Conservation (phyloP, 1,140 invertebrate species). For the Bursaphelenchus mucronatus region DNA sequence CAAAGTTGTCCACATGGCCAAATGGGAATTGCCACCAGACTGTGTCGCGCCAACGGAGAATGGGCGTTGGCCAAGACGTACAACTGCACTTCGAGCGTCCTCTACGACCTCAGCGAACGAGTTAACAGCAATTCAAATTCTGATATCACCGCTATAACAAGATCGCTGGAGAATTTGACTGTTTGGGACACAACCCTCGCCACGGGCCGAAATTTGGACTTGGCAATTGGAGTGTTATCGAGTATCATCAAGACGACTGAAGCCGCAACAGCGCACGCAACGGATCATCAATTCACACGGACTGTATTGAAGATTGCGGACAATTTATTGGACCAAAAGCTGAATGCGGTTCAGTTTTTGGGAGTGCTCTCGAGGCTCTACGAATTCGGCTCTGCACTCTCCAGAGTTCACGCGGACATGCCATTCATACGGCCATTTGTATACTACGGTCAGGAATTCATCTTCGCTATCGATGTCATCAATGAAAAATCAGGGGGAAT, state of each 20-base stretch:
- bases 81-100: slow-evolving; percentile 51
- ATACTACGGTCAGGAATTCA: slow-evolving; percentile 27
- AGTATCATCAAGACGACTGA: slow-evolving; percentile 6
- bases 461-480: neutral
- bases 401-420: slow-evolving; percentile 24
- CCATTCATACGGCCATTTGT: slow-evolving; percentile 37
- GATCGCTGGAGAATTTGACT: slow-evolving; percentile 25
- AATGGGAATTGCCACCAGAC: slow-evolving; percentile 53
- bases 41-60: slow-evolving; percentile 33
- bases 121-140: slow-evolving; percentile 16
- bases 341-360: slow-evolving; percentile 34
- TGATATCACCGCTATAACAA: slow-evolving; percentile 18
- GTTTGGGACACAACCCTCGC: neutral
- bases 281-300: slow-evolving; percentile 34
- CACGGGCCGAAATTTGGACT: slow-evolving; percentile 24
- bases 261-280: slow-evolving; percentile 24
- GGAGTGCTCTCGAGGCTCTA: slow-evolving; percentile 19
- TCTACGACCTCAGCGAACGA: slow-evolving; percentile 37
- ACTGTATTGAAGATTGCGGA: slow-evolving; percentile 24
- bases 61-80: slow-evolving; percentile 44
- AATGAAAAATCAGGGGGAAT: too few relatives aligned
- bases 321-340: slow-evolving; percentile 25
- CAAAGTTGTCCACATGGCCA: slow-evolving; percentile 49
- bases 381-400: slow-evolving; percentile 31
- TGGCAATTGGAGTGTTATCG: slow-evolving; percentile 9